phyloP scores from a whole-genome alignment of 1,140 invertebrate species.

The Procambarus clarkii region DNA sequence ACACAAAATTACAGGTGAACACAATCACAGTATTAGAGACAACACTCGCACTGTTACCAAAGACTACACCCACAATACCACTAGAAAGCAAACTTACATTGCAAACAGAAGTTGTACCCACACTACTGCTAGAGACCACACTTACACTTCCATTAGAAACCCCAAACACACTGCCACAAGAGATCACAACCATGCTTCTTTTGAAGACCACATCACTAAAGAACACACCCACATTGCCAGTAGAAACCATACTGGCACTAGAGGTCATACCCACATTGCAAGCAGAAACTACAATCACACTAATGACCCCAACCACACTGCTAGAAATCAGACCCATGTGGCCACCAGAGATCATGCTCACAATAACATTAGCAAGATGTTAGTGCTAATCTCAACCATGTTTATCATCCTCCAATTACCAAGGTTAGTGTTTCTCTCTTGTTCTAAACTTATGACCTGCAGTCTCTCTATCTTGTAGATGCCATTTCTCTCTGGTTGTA shows the following conservation, averaged over 20 bases:
- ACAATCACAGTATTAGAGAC: background rate
- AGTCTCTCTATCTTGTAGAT: too few relatives aligned
- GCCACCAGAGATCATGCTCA: background rate
- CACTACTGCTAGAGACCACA: background rate
- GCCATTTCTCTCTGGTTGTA: too few relatives aligned
- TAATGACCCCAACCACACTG: background rate
- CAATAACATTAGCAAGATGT: slow-evolving; percentile 10
- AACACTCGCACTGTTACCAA: background rate
- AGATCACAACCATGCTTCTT: background rate
- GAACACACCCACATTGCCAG: background rate
- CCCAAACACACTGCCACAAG: background rate
- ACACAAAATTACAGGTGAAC: background rate
- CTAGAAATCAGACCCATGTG: background rate
- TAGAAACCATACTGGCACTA: background rate
- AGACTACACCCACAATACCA: background rate
- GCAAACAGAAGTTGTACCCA: background rate
- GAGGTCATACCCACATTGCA: background rate
- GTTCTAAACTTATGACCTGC: too few relatives aligned
- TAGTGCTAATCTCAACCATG: background rate
- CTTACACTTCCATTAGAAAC: background rate
- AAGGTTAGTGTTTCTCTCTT: background rate
- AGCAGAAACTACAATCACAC: background rate
- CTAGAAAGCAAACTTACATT: background rate
- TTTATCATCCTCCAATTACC: background rate
- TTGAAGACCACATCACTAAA: background rate